Evolutionary conservation across 2,888 invertebrate species (phyloP).

Genomic region (Spodoptera picta): DNA sequence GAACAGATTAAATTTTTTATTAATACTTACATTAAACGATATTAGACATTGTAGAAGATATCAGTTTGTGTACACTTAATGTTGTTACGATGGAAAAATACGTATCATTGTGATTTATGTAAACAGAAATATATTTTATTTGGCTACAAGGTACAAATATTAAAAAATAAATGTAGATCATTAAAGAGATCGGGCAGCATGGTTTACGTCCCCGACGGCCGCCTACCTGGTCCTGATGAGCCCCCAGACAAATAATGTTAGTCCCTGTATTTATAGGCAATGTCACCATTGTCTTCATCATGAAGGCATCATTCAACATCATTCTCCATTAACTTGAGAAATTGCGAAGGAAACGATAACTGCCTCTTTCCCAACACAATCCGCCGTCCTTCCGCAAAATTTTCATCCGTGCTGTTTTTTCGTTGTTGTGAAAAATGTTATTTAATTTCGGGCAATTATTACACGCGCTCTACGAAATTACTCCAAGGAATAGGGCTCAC

Average conservation of each 20-base stretch:
- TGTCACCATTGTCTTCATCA: constrained; percentile 65
- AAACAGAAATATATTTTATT: constrained; percentile 5
- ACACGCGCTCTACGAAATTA: constrained; percentile 87
- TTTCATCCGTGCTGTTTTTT: constrained; percentile 81
- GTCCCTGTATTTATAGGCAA: constrained; percentile 37
- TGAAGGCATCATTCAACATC: constrained; percentile 66
- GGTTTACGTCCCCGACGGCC: constrained; percentile 6
- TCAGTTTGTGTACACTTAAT: constrained; percentile 9
- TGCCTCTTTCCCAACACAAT: constrained; percentile 75
- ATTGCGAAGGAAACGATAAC: constrained; percentile 75
- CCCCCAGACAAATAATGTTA: constrained; percentile 32
- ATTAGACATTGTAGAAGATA: constrained; percentile 10
- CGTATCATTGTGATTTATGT: not conserved
- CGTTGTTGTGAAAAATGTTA: constrained; percentile 84
- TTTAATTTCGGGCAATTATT: constrained; percentile 88
- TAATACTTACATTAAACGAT: constrained; percentile 34
- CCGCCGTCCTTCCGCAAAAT: constrained; percentile 75
- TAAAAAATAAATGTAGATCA: constrained; percentile 19
- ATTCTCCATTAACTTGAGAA: constrained; percentile 78
- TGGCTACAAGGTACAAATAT: constrained; percentile 1
- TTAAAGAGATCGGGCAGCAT: constrained; percentile 1
- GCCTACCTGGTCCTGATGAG: constrained; percentile 19
- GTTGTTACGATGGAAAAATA: not conserved
- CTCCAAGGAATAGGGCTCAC: constrained; percentile 84
- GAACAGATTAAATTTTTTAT: constrained; percentile 44